Evolutionary conservation across 2,113 vertebrate genomes (phyloP).

Genomic region (Ranitomeya variabilis): DNA sequence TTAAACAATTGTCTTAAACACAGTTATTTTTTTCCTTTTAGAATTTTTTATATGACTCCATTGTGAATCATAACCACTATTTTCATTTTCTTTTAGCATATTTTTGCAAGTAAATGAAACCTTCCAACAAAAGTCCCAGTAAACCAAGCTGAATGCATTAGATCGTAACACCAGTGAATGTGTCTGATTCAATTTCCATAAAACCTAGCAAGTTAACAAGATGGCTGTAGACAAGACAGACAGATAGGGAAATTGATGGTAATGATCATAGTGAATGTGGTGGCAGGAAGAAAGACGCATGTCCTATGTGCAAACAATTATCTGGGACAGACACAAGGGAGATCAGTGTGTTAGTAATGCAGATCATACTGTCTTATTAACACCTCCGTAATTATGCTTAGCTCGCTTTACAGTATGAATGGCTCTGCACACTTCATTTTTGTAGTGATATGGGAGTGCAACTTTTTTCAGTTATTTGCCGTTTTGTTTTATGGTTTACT

Average conservation of each 20-base stretch:
- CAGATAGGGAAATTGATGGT: constrained; percentile 37
- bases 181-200: constrained; percentile 4
- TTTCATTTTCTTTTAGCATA: background rate
- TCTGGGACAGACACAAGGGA: background rate
- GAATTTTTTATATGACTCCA: background rate
- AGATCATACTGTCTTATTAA: constrained; percentile 6
- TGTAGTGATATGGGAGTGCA: background rate
- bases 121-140: background rate
- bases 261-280: constrained; percentile 25
- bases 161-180: background rate
- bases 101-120: background rate
- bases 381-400: background rate
- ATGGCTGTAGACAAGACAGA: constrained; percentile 18
- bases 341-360: background rate
- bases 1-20: background rate
- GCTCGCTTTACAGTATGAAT: background rate
- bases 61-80: background rate
- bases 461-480: background rate
- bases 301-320: background rate
- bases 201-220: background rate
- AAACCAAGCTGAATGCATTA: background rate
- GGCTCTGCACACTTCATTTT: background rate
- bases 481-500: background rate
- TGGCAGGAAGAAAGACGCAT: background rate
- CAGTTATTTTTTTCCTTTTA: background rate